Evolutionary conservation across 2,113 vertebrate genomes (phyloP).

Genomic region (Archocentrus centrarchus): DNA sequence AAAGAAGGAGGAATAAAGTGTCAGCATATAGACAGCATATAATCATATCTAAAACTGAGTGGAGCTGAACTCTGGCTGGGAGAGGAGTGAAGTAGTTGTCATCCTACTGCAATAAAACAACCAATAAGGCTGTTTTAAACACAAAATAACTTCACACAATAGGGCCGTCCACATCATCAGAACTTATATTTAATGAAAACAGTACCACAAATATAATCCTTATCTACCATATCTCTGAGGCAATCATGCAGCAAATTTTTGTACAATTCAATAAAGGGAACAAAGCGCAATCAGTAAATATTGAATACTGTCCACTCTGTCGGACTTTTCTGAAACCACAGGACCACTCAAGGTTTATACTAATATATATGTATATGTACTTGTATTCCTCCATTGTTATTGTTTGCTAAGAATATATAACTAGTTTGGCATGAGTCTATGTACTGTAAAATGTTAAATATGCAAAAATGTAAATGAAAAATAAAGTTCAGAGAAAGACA

Average conservation of each 20-base stretch:
- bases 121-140: neutral
- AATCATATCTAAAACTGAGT: neutral
- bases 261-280: neutral
- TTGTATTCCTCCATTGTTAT: conserved; percentile 45
- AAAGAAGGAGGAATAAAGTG: conserved; percentile 53
- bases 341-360: conserved; percentile 39
- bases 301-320: conserved; percentile 10
- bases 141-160: neutral
- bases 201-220: neutral
- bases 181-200: neutral
- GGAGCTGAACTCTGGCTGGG: neutral
- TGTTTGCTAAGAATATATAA: conserved; percentile 28
- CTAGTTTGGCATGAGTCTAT: conserved; percentile 8
- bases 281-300: conserved; percentile 10
- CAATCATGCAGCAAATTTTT: neutral
- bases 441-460: conserved; percentile 5
- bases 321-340: conserved; percentile 18
- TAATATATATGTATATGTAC: conserved; percentile 30
- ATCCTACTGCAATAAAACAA: neutral
- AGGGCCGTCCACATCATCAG: neutral
- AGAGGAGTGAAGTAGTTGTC: neutral
- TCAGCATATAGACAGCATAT: neutral
- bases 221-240: neutral
- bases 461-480: conserved; percentile 30
- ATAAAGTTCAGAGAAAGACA: neutral